A percentile compares a stretch with the other conserved stretches of the same genome.
Conservation (phyloP, 2,797 vertebrate genomes). For the Thaleichthys pacificus region DNA sequence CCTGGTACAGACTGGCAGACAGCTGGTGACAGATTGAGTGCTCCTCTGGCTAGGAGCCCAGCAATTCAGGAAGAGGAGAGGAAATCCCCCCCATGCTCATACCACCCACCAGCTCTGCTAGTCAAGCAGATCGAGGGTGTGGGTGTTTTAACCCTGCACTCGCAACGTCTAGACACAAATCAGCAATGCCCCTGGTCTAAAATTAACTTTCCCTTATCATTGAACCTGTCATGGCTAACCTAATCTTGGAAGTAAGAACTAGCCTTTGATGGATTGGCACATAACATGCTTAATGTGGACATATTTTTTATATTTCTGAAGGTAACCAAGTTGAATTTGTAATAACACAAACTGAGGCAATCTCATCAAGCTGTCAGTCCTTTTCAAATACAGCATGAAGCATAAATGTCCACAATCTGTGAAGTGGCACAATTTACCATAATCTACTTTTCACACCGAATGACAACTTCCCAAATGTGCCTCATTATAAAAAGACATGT, state of each 20-base stretch:
- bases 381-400: neutral
- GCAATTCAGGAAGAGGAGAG: neutral
- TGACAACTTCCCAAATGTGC: neutral
- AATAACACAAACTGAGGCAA: neutral
- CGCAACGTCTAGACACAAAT: no score
- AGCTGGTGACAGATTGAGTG: conserved; percentile 16
- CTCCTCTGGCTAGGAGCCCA: conserved; percentile 3
- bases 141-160: no score
- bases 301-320: neutral
- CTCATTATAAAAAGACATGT: conserved; percentile 1
- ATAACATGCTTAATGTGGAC: neutral
- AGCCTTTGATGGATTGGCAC: neutral
- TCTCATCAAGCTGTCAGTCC: neutral
- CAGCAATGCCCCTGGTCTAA: no score
- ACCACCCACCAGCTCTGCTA: conserved; percentile 4
- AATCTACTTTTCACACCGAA: neutral
- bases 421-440: neutral
- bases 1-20: conserved; percentile 19
- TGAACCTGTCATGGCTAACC: neutral
- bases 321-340: neutral
- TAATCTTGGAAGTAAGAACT: neutral
- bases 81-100: neutral
- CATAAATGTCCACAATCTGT: neutral
- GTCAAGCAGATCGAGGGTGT: neutral
- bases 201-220: neutral